Base-by-base conservation (phyloP, 2,888 invertebrate species). In the Autographa gamma region DNA sequence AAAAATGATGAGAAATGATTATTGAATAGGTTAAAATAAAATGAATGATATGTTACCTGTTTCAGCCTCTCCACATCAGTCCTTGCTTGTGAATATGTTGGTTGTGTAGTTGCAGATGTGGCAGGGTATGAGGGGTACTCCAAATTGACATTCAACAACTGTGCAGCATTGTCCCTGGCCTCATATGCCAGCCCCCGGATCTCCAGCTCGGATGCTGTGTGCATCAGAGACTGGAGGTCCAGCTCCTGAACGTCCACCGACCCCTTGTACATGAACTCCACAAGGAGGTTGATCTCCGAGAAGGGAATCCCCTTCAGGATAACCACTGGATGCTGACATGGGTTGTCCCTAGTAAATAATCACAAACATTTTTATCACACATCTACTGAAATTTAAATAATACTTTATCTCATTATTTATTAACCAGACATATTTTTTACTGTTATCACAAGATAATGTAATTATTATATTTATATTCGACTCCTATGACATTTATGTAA, bases 201-300 rank as follows among this genome's bases (percentile, higher is more conserved):
- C 89, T 97, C 97, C 66, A 97, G 90, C 83, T 97, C 97, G 5
- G 97, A 96, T 0, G 97, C 97, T 43, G 97, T 96, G 83, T 97
- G 96, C 92, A 97, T 96, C 66, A 97, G 87, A 0, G 96, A 96
- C 76, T 97, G 96, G 43, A 97, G 90, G 83, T 96, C 96, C 79
- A 97, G 93, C 74, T 97, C 96, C 63, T 97, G 96, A 8, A 97
- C 96, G 83, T 97, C 97, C 72, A 97, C 97, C 2, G 96, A 97
- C 0, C 97, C 97, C 79, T 97, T 96, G 90, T 97, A 97, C 96
- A 97, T 97, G 78, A 97, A 97, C 87, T 97, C 97, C 75, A 97
- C 93, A 54, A 97, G 93, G 73, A 97, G 95, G 87, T 97, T 96
- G 94, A 97, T 97, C 90, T 97, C 97, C 65, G 96, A 96, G 83